Evolutionary conservation across 2,888 invertebrate species (phyloP).

Genomic region (Lysandra coridon): DNA sequence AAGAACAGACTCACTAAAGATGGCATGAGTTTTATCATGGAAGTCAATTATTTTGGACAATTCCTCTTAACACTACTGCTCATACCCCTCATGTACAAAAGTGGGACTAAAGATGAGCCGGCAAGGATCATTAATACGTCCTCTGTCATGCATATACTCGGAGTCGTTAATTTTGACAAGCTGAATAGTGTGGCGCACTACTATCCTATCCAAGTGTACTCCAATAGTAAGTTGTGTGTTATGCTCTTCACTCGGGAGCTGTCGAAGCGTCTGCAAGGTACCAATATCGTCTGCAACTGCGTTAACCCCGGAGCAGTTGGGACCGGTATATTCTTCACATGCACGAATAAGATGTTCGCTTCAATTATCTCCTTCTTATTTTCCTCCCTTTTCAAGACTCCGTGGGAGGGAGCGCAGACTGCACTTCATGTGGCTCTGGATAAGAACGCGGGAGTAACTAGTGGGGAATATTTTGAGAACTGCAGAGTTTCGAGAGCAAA

Average conservation of each 20-base stretch:
- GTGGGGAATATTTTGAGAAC: conserved; percentile 89
- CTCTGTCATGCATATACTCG: conserved; percentile 86
- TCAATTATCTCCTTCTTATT: conserved; percentile 81
- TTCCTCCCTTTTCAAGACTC: conserved; percentile 85
- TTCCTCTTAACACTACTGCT: conserved; percentile 94
- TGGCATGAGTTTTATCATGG: conserved; percentile 92
- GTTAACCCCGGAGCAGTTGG: conserved; percentile 93
- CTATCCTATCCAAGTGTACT: conserved; percentile 77
- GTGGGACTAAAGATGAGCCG: conserved; percentile 76
- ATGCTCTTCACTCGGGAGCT: conserved; percentile 87
- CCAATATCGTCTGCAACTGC: conserved; percentile 87
- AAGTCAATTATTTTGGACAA: conserved; percentile 95
- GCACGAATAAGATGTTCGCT: conserved; percentile 68
- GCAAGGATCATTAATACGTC: conserved; percentile 89
- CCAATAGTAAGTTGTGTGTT: conserved; percentile 85
- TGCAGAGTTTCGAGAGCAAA: conserved; percentile 82
- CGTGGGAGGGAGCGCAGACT: conserved; percentile 91
- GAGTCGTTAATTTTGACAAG: conserved; percentile 84
- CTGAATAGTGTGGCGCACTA: conserved; percentile 80
- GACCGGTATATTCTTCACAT: conserved; percentile 87
- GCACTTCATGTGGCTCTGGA: conserved; percentile 86
- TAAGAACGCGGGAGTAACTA: conserved; percentile 83
- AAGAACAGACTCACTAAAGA: conserved; percentile 84
- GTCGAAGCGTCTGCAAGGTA: conserved; percentile 81
- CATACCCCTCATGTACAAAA: conserved; percentile 86